A percentile compares a stretch with the other conserved stretches of the same genome.
These are phyloP conservation scores for Dendroctonus ponderosae DNA, from an alignment of 1,140 invertebrate genomes.

Conservation along the genomic window DNA sequence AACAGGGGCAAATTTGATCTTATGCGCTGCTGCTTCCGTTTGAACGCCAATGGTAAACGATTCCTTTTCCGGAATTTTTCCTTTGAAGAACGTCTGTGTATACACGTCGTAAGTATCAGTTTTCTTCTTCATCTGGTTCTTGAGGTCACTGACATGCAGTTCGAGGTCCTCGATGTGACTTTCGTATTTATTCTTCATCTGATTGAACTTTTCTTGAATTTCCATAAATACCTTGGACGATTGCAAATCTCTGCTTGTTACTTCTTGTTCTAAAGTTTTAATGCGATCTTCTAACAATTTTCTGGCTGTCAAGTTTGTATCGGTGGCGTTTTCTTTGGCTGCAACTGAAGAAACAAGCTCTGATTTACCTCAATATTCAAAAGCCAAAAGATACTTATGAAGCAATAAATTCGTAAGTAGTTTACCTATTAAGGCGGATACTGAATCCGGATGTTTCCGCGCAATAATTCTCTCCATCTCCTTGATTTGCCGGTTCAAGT, in stretches of 20 bases:
- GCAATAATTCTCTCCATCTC: conserved; percentile 78
- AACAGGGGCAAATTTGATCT: background rate
- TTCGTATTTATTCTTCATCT: conserved; percentile 73
- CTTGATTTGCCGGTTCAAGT: conserved; percentile 73
- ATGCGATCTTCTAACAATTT: conserved; percentile 70
- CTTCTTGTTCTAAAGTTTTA: conserved; percentile 64
- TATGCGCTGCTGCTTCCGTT: conserved; percentile 30
- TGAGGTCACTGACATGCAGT: conserved; percentile 56
- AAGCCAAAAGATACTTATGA: background rate
- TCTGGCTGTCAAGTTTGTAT: conserved; percentile 57
- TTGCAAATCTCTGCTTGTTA: conserved; percentile 65
- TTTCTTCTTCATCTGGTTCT: conserved; percentile 45
- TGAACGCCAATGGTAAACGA: conserved; percentile 37
- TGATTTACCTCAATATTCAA: background rate
- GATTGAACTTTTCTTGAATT: conserved; percentile 70
- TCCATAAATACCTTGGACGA: conserved; percentile 67
- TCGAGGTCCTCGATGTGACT: conserved; percentile 71
- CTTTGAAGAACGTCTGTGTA: conserved; percentile 44
- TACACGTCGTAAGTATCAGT: conserved; percentile 47
- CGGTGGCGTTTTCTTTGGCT: conserved; percentile 57
- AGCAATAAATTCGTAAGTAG: background rate
- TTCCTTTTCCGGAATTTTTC: conserved; percentile 44
- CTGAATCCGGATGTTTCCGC: conserved; percentile 75
- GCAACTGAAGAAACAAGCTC: conserved; percentile 46
- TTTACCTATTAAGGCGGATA: conserved; percentile 64